A percentile compares a stretch with the other conserved stretches of the same genome.
These are phyloP conservation scores for Listronotus bonariensis DNA, from an alignment of 1,140 invertebrate genomes.

Conservation along the genomic window DNA sequence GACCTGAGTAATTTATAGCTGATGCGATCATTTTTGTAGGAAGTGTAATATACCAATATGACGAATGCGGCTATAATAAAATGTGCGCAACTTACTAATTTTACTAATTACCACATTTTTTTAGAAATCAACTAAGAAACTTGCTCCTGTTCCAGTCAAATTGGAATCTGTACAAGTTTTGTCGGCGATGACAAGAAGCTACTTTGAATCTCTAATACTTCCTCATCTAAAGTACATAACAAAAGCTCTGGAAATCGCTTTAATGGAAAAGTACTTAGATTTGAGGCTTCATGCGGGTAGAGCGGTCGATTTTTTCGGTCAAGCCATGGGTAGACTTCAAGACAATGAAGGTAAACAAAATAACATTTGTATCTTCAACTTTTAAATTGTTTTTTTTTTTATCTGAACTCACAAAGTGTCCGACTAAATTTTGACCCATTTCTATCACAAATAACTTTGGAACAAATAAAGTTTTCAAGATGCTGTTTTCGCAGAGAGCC, in stretches of 20 bases:
- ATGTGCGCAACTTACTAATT: no score
- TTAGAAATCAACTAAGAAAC: neutral
- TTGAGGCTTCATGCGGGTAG: slow-evolving; percentile 67
- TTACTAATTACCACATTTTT: no score
- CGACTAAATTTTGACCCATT: no score
- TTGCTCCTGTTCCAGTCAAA: slow-evolving; percentile 65
- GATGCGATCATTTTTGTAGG: no score
- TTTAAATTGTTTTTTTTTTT: no score
- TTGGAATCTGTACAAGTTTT: slow-evolving; percentile 80
- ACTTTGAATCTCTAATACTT: slow-evolving; percentile 62
- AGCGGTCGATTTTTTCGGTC: slow-evolving; percentile 67
- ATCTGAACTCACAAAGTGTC: no score
- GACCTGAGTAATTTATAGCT: no score
- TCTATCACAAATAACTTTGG: no score
- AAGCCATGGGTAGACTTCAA: slow-evolving; percentile 55
- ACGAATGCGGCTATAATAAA: no score
- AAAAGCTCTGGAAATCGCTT: slow-evolving; percentile 60
- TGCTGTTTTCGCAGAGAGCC: no score
- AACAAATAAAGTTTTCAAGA: no score
- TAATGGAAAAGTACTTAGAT: slow-evolving; percentile 63
- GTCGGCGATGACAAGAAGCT: slow-evolving; percentile 68
- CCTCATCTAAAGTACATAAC: slow-evolving; percentile 62
- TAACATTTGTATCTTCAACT: no score
- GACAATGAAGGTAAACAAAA: slow-evolving; percentile 1
- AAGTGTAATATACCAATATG: neutral